These are phyloP conservation scores for Callipepla californica DNA, from an alignment of 2,113 vertebrate species.

Conservation along the genomic window DNA sequence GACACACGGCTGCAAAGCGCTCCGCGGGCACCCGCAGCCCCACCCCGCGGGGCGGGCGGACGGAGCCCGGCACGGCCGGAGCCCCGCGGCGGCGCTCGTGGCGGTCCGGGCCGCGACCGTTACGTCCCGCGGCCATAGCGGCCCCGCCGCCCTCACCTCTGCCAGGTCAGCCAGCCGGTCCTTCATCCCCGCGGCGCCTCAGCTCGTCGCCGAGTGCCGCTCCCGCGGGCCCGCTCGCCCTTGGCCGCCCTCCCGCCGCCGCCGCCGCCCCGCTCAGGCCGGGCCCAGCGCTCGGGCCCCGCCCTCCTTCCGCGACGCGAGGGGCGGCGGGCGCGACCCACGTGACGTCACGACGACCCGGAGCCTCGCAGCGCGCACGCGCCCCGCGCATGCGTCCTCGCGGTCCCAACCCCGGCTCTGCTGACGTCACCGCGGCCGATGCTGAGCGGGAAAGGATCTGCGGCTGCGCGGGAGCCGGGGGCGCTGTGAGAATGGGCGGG, in stretches of 20 bases:
- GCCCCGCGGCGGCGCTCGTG: not conserved
- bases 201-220: not conserved
- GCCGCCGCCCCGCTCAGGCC: not conserved
- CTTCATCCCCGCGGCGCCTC: constrained; percentile 81
- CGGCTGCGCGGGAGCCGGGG: too few relatives aligned
- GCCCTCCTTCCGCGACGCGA: not conserved
- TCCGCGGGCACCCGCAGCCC: too few relatives aligned
- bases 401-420: too few relatives aligned
- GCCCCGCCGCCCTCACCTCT: constrained; percentile 77
- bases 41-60: too few relatives aligned
- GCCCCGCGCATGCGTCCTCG: not conserved
- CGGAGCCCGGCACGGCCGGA: too few relatives aligned
- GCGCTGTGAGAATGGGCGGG: not conserved
- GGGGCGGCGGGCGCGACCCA: constrained; percentile 49
- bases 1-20: not conserved
- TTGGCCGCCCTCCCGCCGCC: not conserved
- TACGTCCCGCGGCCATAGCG: too few relatives aligned
- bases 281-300: not conserved
- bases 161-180: constrained; percentile 89
- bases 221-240: too few relatives aligned
- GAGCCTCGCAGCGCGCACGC: not conserved
- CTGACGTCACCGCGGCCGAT: too few relatives aligned
- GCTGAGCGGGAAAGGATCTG: not conserved
- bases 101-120: not conserved
- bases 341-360: not conserved